Evolutionary conservation across 2,113 vertebrate species (phyloP).

Genomic region (Glareola pratincola): DNA sequence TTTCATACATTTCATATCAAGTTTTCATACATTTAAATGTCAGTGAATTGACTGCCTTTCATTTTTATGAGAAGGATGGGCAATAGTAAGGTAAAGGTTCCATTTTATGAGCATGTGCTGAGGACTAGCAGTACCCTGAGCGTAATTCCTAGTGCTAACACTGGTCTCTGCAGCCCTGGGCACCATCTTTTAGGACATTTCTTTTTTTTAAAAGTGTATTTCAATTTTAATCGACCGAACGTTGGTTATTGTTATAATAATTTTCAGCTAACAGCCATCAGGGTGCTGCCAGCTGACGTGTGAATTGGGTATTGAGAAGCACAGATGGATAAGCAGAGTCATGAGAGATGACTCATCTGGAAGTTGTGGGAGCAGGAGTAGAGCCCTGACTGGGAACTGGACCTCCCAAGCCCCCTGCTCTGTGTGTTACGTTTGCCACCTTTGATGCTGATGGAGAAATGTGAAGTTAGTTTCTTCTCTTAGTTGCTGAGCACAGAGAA

Average conservation of each 20-base stretch:
- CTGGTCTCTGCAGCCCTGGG: not conserved
- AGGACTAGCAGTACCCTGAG: not conserved
- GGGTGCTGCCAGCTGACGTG: not conserved
- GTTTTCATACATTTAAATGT: not conserved
- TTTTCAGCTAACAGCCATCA: not conserved
- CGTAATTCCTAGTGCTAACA: not conserved
- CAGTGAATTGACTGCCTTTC: not conserved
- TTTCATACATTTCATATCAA: not conserved
- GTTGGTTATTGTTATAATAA: not conserved
- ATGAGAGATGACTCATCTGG: not conserved
- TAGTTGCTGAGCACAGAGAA: not conserved
- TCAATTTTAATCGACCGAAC: not conserved
- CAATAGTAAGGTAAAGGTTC: not conserved
- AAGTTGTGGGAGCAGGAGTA: not conserved
- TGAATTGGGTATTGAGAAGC: not conserved
- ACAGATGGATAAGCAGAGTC: not conserved
- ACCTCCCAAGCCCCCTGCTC: not conserved
- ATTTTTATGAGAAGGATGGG: not conserved
- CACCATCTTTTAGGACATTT: not conserved
- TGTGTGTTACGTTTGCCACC: accelerated
- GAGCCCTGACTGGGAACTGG: not conserved
- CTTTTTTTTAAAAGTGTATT: not conserved
- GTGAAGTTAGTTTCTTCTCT: not conserved
- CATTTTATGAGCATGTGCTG: not conserved
- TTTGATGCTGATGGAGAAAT: not conserved